phyloP scores from a whole-genome alignment of 53 echinoderm and acorn worm species.

The Pentamera pediparva region DNA sequence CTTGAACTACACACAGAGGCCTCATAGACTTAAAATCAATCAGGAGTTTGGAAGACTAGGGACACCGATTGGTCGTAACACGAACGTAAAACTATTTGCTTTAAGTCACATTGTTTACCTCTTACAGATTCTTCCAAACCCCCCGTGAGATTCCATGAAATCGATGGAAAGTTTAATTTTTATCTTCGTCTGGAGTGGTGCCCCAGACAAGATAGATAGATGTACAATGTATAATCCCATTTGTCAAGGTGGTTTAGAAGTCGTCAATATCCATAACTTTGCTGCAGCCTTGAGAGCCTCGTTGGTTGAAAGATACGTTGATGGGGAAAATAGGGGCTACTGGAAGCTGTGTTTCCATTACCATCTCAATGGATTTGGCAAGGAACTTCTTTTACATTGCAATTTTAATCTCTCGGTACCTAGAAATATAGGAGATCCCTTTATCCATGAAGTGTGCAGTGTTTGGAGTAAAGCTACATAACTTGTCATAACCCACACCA shows the following conservation, averaged over 20 bases:
- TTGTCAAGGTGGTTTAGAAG: conserved; percentile 4
- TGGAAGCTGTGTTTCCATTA: background rate
- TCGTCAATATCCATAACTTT: conserved; percentile 1
- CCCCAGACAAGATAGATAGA: conserved; percentile 7
- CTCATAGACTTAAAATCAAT: conserved; percentile 2
- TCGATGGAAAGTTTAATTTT: background rate
- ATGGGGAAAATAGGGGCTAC: background rate
- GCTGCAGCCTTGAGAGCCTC: background rate
- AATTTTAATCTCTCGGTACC: background rate
- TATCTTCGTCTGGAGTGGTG: background rate
- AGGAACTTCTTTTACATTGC: background rate
- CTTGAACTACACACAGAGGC: background rate
- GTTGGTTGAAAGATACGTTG: background rate
- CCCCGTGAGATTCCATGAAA: background rate
- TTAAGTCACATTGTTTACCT: too few species aligned
- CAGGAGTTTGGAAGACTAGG: background rate
- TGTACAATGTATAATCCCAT: conserved; percentile 3
- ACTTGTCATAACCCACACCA: too few species aligned
- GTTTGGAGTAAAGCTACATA: too few species aligned
- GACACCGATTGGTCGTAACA: conserved; percentile 13
- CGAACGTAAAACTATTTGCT: background rate
- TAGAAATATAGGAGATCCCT: too few species aligned
- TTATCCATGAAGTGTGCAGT: too few species aligned
- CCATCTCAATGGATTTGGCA: background rate
- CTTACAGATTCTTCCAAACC: too few species aligned